Evolutionary conservation across 2,113 vertebrate species (phyloP).

Genomic region (Argyrosomus japonicus): DNA sequence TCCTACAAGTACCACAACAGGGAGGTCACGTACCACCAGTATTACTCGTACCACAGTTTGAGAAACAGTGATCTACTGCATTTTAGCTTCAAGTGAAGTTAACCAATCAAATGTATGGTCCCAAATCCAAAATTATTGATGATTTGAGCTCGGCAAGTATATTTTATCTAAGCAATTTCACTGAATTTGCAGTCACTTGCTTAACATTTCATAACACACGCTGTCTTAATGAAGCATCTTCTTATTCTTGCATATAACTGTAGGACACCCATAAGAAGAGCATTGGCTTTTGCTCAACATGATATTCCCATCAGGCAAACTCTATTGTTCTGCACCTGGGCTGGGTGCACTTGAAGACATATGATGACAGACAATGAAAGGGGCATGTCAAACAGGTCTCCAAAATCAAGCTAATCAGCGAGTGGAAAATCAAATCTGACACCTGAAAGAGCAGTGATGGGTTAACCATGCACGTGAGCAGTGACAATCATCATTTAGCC

Average conservation of each 20-base stretch:
- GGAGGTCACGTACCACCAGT: too few species aligned
- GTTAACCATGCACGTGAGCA: constrained; percentile 31
- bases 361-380: constrained; percentile 41
- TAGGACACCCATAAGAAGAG: neutral
- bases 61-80: too few species aligned
- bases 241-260: neutral
- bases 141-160: neutral
- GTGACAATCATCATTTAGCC: constrained; percentile 29
- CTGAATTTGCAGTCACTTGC: neutral
- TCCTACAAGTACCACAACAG: too few species aligned
- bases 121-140: neutral
- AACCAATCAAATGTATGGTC: neutral
- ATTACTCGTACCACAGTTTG: too few species aligned
- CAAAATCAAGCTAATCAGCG: constrained; percentile 21
- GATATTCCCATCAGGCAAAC: constrained; percentile 10
- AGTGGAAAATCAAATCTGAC: constrained; percentile 67
- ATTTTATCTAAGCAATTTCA: neutral
- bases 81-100: neutral
- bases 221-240: neutral
- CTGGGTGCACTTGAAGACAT: constrained; percentile 21
- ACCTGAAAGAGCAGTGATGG: constrained; percentile 29
- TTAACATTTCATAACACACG: neutral
- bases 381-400: constrained; percentile 45
- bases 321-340: constrained; percentile 42
- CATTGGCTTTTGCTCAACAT: neutral